These are phyloP conservation scores for Eupleurogrammus muticus DNA, from an alignment of 2,797 vertebrate genomes.

Conservation along the genomic window DNA sequence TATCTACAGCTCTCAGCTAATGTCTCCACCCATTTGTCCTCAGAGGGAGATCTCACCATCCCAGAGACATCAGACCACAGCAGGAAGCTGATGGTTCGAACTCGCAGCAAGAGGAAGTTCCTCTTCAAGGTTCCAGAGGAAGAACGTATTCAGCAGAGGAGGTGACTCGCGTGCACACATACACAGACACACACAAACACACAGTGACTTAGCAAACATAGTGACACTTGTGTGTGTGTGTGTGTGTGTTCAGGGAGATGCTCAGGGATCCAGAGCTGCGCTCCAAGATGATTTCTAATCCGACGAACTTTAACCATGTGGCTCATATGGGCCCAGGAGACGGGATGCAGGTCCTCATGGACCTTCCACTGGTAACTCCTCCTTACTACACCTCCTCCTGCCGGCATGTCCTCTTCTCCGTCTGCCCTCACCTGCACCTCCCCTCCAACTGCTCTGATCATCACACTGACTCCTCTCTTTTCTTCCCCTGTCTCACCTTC, in stretches of 20 bases:
- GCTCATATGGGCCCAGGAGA: conserved; percentile 99
- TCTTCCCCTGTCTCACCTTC: conserved; percentile 20
- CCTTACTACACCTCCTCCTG: conserved; percentile 66
- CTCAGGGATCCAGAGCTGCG: conserved; percentile 93
- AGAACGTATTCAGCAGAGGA: conserved; percentile 85
- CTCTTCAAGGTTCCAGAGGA: conserved; percentile 97
- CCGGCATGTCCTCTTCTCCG: conserved; percentile 52
- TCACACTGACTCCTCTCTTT: conserved; percentile 74
- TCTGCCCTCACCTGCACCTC: conserved; percentile 60
- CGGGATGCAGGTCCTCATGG: conserved; percentile 98
- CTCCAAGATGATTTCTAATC: conserved; percentile 97
- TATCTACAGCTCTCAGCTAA: neutral
- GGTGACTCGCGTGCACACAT: too few relatives aligned
- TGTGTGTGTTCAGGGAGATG: conserved; percentile 90
- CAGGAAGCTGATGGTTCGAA: conserved; percentile 96
- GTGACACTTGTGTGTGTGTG: neutral
- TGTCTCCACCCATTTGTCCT: conserved; percentile 14
- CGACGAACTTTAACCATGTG: conserved; percentile 98
- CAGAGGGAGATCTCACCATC: conserved; percentile 88
- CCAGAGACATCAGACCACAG: conserved; percentile 94
- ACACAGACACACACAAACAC: too few relatives aligned
- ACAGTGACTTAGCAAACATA: neutral
- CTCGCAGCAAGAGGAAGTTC: conserved; percentile 95
- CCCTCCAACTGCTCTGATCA: conserved; percentile 45
- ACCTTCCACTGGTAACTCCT: conserved; percentile 93